Conservation (phyloP, 2,888 invertebrate genomes). For the Mystacides longicornis region DNA sequence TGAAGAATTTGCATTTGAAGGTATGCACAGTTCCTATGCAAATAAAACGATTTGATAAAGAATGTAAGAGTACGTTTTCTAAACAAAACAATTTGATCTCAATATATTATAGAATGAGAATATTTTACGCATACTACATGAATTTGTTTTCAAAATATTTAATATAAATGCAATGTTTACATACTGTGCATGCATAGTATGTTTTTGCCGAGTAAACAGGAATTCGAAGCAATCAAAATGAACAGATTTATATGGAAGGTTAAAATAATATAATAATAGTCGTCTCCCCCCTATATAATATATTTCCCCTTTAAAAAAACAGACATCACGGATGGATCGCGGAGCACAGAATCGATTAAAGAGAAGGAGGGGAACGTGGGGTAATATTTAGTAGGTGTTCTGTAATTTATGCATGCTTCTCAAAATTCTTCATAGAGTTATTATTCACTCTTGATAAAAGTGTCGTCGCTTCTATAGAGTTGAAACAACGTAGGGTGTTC, state of each 20-base stretch:
- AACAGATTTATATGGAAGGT: constrained; percentile 1
- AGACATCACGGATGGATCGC: not conserved
- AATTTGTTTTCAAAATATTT: no score
- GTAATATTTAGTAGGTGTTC: not conserved
- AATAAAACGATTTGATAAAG: no score
- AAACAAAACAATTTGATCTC: no score
- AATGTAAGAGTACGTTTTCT: no score
- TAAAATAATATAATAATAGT: not conserved
- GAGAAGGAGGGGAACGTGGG: not conserved
- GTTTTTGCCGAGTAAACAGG: not conserved
- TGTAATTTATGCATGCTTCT: not conserved
- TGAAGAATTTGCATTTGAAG: no score
- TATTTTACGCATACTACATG: no score
- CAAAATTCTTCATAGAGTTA: not conserved
- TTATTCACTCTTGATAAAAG: no score
- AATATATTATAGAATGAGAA: no score
- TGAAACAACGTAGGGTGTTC: no score
- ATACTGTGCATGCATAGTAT: not conserved
- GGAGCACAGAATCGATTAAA: not conserved
- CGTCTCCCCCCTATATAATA: not conserved
- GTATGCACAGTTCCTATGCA: no score
- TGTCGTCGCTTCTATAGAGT: no score
- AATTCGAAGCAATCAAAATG: not conserved
- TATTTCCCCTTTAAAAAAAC: constrained; percentile 2
- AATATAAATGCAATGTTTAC: not conserved